phyloP scores from a whole-genome alignment of 2,797 vertebrate genomes.

The Myotis daubentonii region DNA sequence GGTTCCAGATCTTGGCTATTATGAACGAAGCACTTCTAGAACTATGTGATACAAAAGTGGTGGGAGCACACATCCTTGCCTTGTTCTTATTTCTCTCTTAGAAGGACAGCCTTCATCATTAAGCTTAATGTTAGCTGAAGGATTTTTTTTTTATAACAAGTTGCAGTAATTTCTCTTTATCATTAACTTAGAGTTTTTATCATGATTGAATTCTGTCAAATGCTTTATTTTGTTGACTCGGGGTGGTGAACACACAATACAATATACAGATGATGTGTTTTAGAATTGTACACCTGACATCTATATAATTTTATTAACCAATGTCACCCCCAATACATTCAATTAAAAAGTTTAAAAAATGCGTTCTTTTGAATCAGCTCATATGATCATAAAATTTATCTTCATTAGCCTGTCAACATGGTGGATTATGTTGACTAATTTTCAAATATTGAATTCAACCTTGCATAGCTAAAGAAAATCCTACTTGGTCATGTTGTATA shows the following conservation, averaged over 20 bases:
- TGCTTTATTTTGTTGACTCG: neutral
- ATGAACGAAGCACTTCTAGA: neutral
- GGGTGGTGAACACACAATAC: neutral
- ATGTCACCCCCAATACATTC: neutral
- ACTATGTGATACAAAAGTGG: neutral
- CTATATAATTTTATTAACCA: neutral
- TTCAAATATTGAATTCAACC: neutral
- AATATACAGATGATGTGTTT: neutral
- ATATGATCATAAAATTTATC: neutral
- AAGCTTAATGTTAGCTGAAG: neutral
- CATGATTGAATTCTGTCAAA: neutral
- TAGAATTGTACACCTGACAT: neutral
- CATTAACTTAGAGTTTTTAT: neutral
- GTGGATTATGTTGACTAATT: neutral
- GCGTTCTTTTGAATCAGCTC: neutral
- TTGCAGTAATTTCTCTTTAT: neutral
- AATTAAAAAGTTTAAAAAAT: neutral
- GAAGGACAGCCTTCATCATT: neutral
- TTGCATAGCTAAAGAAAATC: neutral
- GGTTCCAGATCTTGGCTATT: neutral
- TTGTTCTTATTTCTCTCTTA: neutral
- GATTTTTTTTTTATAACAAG: neutral
- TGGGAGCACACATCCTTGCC: neutral
- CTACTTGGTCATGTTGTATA: neutral
- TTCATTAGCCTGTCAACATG: neutral